These are phyloP conservation scores for Atherinosoma microstoma DNA, from an alignment of 2,797 vertebrate genomes.

Conservation along the genomic window DNA sequence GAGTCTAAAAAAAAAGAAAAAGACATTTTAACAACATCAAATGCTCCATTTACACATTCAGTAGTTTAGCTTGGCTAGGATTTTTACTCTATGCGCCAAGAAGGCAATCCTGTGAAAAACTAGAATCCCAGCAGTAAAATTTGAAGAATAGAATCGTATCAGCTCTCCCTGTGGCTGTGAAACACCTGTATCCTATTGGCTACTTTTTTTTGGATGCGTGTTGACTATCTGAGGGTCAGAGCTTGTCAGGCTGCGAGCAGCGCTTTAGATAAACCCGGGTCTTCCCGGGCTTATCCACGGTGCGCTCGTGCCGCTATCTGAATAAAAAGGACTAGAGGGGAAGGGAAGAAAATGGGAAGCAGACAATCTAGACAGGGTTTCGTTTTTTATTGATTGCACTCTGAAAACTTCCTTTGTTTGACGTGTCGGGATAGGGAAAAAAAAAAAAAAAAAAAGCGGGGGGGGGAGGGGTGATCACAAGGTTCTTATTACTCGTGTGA, in stretches of 20 bases:
- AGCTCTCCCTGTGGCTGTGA: slow-evolving; percentile 28
- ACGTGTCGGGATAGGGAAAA: slow-evolving; percentile 9
- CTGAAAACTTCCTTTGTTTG: slow-evolving; percentile 76
- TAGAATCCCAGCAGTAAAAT: not conserved
- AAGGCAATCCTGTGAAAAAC: not conserved
- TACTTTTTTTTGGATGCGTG: slow-evolving; percentile 39
- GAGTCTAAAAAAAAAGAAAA: too few relatives aligned
- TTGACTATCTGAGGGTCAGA: slow-evolving; percentile 51
- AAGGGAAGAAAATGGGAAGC: slow-evolving; percentile 55
- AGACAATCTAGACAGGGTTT: slow-evolving; percentile 65
- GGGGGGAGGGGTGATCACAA: slow-evolving; percentile 24
- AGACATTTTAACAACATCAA: too few relatives aligned
- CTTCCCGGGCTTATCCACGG: slow-evolving; percentile 38
- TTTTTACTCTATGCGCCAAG: not conserved
- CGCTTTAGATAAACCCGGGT: slow-evolving; percentile 47
- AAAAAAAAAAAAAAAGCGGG: not conserved
- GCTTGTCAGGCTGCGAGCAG: slow-evolving; percentile 35
- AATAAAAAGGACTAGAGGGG: slow-evolving; percentile 26
- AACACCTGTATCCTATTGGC: slow-evolving; percentile 57
- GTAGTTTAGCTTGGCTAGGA: not conserved
- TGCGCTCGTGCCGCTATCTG: slow-evolving; percentile 29
- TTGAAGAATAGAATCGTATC: slow-evolving; percentile 20
- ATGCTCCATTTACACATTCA: too few relatives aligned
- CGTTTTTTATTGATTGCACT: slow-evolving; percentile 71
- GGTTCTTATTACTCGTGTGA: slow-evolving; percentile 75